phyloP scores from a whole-genome alignment of 1,140 invertebrate species.

The Drosophila nigromelanica region DNA sequence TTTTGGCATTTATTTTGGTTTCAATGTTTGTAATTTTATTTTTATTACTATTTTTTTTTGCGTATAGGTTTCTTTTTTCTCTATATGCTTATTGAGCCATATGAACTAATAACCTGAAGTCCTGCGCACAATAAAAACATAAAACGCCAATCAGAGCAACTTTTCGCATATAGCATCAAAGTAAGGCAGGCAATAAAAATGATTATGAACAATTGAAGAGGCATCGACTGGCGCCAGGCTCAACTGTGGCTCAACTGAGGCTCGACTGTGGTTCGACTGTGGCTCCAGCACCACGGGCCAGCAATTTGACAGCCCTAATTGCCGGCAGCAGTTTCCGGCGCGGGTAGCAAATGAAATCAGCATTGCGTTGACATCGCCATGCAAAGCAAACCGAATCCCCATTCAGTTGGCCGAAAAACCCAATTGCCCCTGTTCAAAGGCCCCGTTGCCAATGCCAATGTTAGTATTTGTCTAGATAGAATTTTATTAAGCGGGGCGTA shows the following conservation, averaged over 20 bases:
- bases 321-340: slow-evolving; percentile 77
- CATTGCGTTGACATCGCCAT: slow-evolving; percentile 59
- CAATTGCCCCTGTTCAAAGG: not conserved
- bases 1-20: slow-evolving; percentile 55
- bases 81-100: slow-evolving; percentile 70
- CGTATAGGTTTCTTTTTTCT: slow-evolving; percentile 13
- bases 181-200: slow-evolving; percentile 79
- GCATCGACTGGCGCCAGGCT: slow-evolving; percentile 69
- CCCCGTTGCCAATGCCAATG: slow-evolving; percentile 18
- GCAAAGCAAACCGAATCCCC: not conserved
- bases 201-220: slow-evolving; percentile 83
- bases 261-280: slow-evolving; percentile 9
- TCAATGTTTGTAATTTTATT: slow-evolving; percentile 44
- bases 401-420: not conserved
- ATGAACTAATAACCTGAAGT: slow-evolving; percentile 77
- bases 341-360: slow-evolving; percentile 71
- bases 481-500: slow-evolving; percentile 48
- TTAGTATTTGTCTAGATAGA: slow-evolving; percentile 37
- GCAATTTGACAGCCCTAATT: slow-evolving; percentile 69
- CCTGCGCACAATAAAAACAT: slow-evolving; percentile 76
- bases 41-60: slow-evolving; percentile 22
- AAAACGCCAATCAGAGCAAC: slow-evolving; percentile 75
- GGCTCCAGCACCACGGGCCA: slow-evolving; percentile 24
- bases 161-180: slow-evolving; percentile 80
- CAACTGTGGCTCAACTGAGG: slow-evolving; percentile 1